Percentiles rank a stretch among this genome's conserved stretches.
These are phyloP conservation scores for Notolabrus celidotus DNA, from an alignment of 2,797 vertebrate species.

Conservation along the genomic window DNA sequence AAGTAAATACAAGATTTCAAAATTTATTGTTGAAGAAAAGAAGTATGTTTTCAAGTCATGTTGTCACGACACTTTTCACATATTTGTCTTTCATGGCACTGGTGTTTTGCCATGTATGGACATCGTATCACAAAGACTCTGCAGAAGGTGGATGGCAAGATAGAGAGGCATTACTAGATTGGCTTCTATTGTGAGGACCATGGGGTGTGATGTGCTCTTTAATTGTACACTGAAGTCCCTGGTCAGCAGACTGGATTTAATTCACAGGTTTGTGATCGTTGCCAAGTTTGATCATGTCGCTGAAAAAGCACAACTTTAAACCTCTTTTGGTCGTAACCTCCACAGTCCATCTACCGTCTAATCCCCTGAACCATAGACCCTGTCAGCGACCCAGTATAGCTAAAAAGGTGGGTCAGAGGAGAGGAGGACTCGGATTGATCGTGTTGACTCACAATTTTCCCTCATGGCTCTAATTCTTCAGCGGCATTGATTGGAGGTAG, in stretches of 20 bases:
- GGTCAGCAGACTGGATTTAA: slow-evolving; percentile 31
- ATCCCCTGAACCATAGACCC: slow-evolving; percentile 40
- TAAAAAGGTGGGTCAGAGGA: slow-evolving; percentile 30
- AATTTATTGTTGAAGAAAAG: no score
- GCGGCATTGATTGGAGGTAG: slow-evolving; percentile 71
- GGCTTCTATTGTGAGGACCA: slow-evolving; percentile 59
- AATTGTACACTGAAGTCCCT: slow-evolving; percentile 54
- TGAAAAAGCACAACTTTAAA: slow-evolving; percentile 45
- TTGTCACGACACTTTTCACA: no score
- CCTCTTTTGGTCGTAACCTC: slow-evolving; percentile 42
- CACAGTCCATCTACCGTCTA: slow-evolving; percentile 46
- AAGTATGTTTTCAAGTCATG: no score
- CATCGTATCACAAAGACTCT: no score
- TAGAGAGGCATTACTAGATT: slow-evolving; percentile 23
- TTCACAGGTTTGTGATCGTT: slow-evolving; percentile 63
- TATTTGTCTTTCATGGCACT: no score
- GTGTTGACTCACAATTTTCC: slow-evolving; percentile 58
- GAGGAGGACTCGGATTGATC: slow-evolving; percentile 40
- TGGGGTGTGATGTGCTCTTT: slow-evolving; percentile 56
- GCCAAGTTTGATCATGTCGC: slow-evolving; percentile 62
- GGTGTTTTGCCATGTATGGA: no score
- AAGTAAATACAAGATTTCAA: no score
- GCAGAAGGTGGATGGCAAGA: slow-evolving; percentile 11
- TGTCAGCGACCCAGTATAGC: slow-evolving; percentile 57
- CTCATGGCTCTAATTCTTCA: slow-evolving; percentile 60